Base-by-base conservation (phyloP, 2,797 vertebrate genomes). In the Phoeniculus purpureus region DNA sequence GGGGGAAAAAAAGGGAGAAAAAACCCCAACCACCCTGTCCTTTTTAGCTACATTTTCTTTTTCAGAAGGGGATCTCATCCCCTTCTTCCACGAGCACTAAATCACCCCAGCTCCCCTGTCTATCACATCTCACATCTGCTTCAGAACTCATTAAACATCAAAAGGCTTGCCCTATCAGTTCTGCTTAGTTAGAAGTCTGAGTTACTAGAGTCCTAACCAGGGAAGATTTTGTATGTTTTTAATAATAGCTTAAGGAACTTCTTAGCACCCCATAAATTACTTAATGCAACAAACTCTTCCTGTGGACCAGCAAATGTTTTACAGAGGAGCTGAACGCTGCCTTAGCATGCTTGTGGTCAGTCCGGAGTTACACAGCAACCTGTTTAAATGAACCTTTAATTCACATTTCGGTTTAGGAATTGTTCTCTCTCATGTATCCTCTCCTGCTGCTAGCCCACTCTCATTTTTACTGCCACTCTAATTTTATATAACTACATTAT, bases 201-300 rank as follows among this genome's bases (percentile, higher is more conserved):
- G 96, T 97, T 97, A 97, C 97, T 89, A 96, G 95, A 95, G 93
- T 87, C 93, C 95, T 97, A 97, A 97, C 95, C 97, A 96, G 92
- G 95, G 95, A 97, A 96, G 97, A 97, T 96, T 96, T 97, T 97
- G 97, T 96, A 95, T 97, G 97, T 97, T 98, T 98, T 98, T 97
- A 98, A 98, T 98, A 97, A 97, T 97, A 96, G 96, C 97, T 98
- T 98, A 97, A 98, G 97, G 97, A 98, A 97, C 97, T 98, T 98
- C 97, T 97, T 98, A 97, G 95, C 97, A 98, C 97, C 97, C 96
- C 96, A 97, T 98, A 98, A 98, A 97, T 97, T 97, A 98, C 97
- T 98, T 97, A 97, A 97, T 93, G 95, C 96, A 96, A 96, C 97
- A 95, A 97, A 97, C 95, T 95, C 97, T 98, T 97, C 97, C 97